phyloP scores from a whole-genome alignment of 1,140 invertebrate genomes.

The Bombus turneri region DNA sequence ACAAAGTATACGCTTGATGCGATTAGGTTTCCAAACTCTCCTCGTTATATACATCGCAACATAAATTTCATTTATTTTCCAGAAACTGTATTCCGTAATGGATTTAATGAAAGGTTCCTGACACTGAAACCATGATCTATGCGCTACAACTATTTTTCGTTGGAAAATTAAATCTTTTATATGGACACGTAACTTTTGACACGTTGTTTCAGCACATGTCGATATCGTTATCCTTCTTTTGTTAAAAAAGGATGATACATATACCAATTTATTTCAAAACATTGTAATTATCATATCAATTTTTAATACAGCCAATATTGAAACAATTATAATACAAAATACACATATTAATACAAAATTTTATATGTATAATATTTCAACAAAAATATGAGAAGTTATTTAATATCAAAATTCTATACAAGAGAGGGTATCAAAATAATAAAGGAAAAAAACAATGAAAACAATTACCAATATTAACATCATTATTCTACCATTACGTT shows the following conservation, averaged over 20 bases:
- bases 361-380: neutral
- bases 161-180: conserved; percentile 4
- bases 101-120: conserved; percentile 14
- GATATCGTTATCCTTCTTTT: neutral
- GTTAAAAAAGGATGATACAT: neutral
- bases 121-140: neutral
- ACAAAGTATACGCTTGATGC: neutral
- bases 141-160: neutral
- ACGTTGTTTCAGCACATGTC: neutral
- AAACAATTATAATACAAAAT: neutral
- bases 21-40: too few species aligned
- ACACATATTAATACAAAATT: neutral
- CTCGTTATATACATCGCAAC: neutral
- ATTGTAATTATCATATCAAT: neutral
- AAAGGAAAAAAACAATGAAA: too few species aligned
- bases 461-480: too few species aligned
- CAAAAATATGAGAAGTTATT: too few species aligned
- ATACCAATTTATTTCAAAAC: neutral
- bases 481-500: too few species aligned
- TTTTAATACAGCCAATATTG: neutral
- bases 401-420: too few species aligned
- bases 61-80: conserved; percentile 3
- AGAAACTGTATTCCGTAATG: neutral
- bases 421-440: too few species aligned
- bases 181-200: neutral